Evolutionary conservation across 35 echinoderm and acorn worm species (phyloP), one percentile per base, ranked within the genome.

Genomic region (Anneissia japonica): DNA sequence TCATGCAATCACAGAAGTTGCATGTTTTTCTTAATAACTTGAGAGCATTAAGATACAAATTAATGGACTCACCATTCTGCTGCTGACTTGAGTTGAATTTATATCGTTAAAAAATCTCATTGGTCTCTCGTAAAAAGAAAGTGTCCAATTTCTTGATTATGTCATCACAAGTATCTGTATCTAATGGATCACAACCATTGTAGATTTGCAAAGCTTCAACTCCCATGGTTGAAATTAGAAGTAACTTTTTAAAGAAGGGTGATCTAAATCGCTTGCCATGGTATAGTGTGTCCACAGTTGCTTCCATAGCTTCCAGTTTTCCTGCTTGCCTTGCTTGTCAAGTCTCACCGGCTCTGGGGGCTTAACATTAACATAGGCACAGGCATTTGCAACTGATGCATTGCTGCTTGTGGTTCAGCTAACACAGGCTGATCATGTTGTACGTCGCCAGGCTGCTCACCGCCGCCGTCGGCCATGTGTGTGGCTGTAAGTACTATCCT

Each of bases 281-380:
- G 32, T 85, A 23, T 85, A 85, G 64, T 85, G 38, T 3, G 34
- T 37, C 72, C 75, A 87, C 75, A 79, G 36, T 30, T 87, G 85
- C 75, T 81, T 87, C 85, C 85, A 87, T 0, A 72, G 41, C 32
- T 87, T 87, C 85, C 85, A 87, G 0, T 74, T 74, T 32, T 87
- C 85, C 0, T 39, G 41, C 0, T 79, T 72, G 4, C 83, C 51
- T 85, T 16, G 39, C 14, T 43, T 35, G 46, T 74, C 56, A 17
- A 32, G 37, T 37, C n/a, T n/a, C n/a, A n/a, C n/a, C n/a, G n/a
- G n/a, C n/a, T n/a, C n/a, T n/a, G n/a, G n/a, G n/a, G n/a, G n/a
- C n/a, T n/a, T n/a, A n/a, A n/a, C n/a, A n/a, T n/a, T n/a, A n/a
- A n/a, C n/a, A n/a, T n/a, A n/a, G n/a, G n/a, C n/a, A n/a, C n/a